Conservation (phyloP, 1,140 invertebrate genomes). For the Frieseomelitta varia region DNA sequence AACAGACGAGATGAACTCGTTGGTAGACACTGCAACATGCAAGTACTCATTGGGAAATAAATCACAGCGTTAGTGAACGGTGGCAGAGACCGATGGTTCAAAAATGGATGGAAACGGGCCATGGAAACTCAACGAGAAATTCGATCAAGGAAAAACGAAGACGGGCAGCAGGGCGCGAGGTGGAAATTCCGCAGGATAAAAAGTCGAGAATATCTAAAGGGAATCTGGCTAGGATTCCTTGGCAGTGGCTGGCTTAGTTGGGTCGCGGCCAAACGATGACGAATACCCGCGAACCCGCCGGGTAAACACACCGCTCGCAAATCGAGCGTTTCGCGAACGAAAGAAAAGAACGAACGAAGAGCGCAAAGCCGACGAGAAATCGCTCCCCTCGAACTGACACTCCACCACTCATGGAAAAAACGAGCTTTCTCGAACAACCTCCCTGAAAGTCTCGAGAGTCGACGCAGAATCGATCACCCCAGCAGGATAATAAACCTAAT, state of each 20-base stretch:
- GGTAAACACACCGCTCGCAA: constrained; percentile 56
- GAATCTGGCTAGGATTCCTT: constrained; percentile 73
- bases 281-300: constrained; percentile 66
- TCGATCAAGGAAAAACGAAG: constrained; percentile 53
- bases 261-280: constrained; percentile 75
- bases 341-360: constrained; percentile 6
- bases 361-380: constrained; percentile 12
- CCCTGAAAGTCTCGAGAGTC: background rate
- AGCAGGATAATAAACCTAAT: background rate
- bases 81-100: background rate
- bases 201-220: constrained; percentile 64
- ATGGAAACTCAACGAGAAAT: constrained; percentile 17
- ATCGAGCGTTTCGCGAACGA: constrained; percentile 32
- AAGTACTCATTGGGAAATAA: background rate
- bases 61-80: background rate
- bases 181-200: constrained; percentile 60
- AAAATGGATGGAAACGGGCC: constrained; percentile 6
- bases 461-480: background rate
- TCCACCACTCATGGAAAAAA: background rate
- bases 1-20: too few species aligned
- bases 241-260: constrained; percentile 75
- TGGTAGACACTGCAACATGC: too few species aligned
- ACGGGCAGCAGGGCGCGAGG: constrained; percentile 34
- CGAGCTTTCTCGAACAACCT: background rate
- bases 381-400: background rate